Base-by-base conservation (phyloP, 2,888 invertebrate genomes). In the Hydrotaea diabolus region DNA sequence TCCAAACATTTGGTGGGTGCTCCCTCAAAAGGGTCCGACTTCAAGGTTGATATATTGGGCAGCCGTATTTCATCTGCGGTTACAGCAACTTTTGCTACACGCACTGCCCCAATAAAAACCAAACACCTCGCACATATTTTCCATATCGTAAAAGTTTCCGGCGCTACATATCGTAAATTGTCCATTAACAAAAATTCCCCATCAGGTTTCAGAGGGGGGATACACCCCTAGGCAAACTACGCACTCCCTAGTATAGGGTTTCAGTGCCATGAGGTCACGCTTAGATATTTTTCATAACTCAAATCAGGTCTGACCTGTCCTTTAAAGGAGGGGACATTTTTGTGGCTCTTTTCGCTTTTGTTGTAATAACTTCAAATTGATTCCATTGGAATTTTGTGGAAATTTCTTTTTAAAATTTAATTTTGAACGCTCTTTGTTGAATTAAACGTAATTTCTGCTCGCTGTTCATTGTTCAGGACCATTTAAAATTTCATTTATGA, bases 401-500 rank as follows among this genome's bases (percentile, higher is more conserved):
- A 31, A 26, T 62, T 62, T 17, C 31, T 31, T 49, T 62, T 59
- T 11, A 17, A 59, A 62, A 62, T 62, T 36, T 17, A 36, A 62
- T 62, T 62, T 62, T 31, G 62, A n/a, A 13, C 43, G 31, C 62
- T 36, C 62, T 62, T 62, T 31, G 31, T 59, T 59, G 26, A 59
- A 26, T 59, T 26, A 19, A 26, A 59, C 15, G 26, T 59, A 26
- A 59, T 59, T n/a, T n/a, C n/a, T n/a, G n/a, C n/a, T n/a, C n/a
- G n/a, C n/a, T 26, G 11, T n/a, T 26, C 26, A 26, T 59, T 62
- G 62, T 5, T 69, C 21, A 46, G 15, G 15, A 23, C 13, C 46
- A n/a, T 69, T n/a, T 23, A 69, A 23, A 69, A 69, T 69, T 69
- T 69, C 69, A 69, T 69, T 69, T 69, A 46, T 69, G 69, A 69